Evolutionary conservation across 2,888 invertebrate genomes (phyloP).

Genomic region (Hecatera dysodea): DNA sequence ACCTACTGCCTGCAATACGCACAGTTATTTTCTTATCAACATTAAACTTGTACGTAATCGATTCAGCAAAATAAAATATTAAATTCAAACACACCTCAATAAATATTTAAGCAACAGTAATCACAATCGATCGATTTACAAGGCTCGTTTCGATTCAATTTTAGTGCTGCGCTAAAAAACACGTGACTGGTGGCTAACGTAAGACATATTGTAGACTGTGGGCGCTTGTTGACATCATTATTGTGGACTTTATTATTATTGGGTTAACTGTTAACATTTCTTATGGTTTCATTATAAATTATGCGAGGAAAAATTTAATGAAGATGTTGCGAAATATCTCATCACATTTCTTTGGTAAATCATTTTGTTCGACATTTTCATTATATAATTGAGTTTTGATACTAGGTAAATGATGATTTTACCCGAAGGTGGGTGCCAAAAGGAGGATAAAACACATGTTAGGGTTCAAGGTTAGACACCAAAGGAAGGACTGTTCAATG

Average conservation of each 20-base stretch:
- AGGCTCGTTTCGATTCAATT: slow-evolving; percentile 21
- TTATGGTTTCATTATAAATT: slow-evolving; percentile 30
- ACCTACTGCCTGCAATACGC: too few species aligned
- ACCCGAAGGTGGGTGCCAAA: too few species aligned
- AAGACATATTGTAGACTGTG: slow-evolving; percentile 24
- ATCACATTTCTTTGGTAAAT: neutral
- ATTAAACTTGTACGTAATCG: neutral
- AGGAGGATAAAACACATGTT: too few species aligned
- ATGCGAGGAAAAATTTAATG: slow-evolving; percentile 30
- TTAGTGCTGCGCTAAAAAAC: slow-evolving; percentile 44
- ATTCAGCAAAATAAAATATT: slow-evolving; percentile 14
- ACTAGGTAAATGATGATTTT: neutral
- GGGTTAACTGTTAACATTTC: slow-evolving; percentile 31
- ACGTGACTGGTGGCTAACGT: slow-evolving; percentile 13
- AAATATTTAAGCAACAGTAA: slow-evolving; percentile 19
- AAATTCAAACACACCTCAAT: neutral
- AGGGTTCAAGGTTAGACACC: too few species aligned
- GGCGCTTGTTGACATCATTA: slow-evolving; percentile 52
- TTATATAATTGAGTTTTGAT: neutral
- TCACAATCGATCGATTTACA: slow-evolving; percentile 33
- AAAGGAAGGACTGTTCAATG: too few species aligned
- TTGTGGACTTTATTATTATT: slow-evolving; percentile 35
- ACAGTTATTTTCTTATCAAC: too few species aligned
- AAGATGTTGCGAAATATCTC: slow-evolving; percentile 17
- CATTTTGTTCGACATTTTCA: neutral